Conservation (phyloP, 2,113 vertebrate species). For the Erinaceus europaeus region DNA sequence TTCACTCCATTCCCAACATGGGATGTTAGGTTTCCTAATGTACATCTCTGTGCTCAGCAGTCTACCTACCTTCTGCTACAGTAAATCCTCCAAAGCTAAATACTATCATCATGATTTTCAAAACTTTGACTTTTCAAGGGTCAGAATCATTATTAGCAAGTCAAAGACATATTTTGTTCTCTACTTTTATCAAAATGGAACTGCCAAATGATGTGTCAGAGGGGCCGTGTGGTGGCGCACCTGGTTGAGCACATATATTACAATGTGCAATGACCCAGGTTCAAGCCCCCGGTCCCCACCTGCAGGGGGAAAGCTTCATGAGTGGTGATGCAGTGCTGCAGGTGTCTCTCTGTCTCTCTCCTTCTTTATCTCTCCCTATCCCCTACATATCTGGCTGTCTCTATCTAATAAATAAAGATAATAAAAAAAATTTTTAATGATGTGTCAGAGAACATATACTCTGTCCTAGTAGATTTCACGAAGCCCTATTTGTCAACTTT, state of each 20-base stretch:
- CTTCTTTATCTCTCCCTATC: too few species aligned
- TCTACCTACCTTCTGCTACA: not conserved
- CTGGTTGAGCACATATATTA: too few species aligned
- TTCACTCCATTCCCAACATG: not conserved
- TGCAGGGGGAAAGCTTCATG: too few species aligned
- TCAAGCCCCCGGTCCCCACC: too few species aligned
- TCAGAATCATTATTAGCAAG: not conserved
- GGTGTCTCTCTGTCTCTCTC: too few species aligned
- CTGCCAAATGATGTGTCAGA: not conserved
- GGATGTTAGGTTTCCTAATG: not conserved
- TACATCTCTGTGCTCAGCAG: not conserved
- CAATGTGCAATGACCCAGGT: too few species aligned
- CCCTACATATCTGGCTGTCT: too few species aligned
- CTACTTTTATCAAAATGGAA: conserved; percentile 16
- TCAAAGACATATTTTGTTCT: not conserved
- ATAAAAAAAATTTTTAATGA: too few species aligned
- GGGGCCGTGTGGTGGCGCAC: too few species aligned
- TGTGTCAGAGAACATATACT: not conserved
- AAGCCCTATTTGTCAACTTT: not conserved
- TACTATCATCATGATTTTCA: conserved; percentile 1
- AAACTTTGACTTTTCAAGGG: conserved; percentile 29
- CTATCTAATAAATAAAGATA: too few species aligned
- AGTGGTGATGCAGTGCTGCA: too few species aligned
- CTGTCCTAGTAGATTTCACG: not conserved
- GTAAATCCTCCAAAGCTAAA: not conserved